Base-by-base conservation (phyloP, 2,797 vertebrate species). In the Pseudochaenichthys georgianus region DNA sequence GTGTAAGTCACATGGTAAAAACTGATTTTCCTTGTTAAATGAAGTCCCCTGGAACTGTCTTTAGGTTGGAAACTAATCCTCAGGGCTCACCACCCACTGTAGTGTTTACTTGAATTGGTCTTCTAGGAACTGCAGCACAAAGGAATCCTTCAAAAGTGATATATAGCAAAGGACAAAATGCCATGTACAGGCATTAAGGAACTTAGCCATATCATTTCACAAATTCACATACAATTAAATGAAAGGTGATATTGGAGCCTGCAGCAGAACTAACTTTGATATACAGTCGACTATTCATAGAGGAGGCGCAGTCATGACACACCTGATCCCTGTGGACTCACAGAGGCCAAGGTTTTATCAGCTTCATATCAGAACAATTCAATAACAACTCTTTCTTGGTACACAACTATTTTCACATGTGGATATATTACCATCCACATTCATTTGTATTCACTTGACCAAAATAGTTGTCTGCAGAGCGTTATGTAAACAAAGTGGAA, bases 171-270 rank as follows among this genome's bases (percentile, higher is more conserved):
- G 58, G 42, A 19, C 50, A 50, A 10, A 8, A 46, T 48, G 38
- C 7, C 55, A 58, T 13, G 15, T 74, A 67, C 5, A 9, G 23
- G 31, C 46, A 58, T 65, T 51, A 53, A 72, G 15, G 28, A 68
- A 74, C 65, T 78, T 62, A 13, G 78, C 63, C 47, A 75, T 84
- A 81, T 90, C 78, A 61, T 79, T 59, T 78, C 77, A 28, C 75
- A 48, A 63, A 88, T 59, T 78, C 77, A 28, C 75, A 48, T 64
- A 87, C 82, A 90, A 89, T 86, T 83, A 72, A 58, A 70, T 75
- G 74, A 83, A 86, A 86, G 72, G 58, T 38, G 73, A 89, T 75
- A 81, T 47, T 9, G 3, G 61, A 63, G 64, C 62, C 74, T 71
- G 75, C 59, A 77, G 63, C 59, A 46, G 53, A 69, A 64, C 62